A percentile compares a stretch with the other conserved stretches of the same genome.
phyloP scores from a whole-genome alignment of 2,888 invertebrate genomes.

The Falcaria lacertinaria region DNA sequence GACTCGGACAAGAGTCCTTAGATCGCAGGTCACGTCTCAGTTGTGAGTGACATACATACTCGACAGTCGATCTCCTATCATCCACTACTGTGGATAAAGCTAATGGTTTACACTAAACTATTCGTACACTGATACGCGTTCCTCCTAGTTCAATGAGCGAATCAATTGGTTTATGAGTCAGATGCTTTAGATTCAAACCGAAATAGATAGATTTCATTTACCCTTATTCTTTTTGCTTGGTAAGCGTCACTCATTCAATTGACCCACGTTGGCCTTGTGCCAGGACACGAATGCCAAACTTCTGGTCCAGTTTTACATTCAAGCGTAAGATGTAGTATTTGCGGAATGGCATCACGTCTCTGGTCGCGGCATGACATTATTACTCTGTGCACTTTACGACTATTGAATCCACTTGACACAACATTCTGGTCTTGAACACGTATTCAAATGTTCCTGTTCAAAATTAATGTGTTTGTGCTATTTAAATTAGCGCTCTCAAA shows the following conservation, averaged over 20 bases:
- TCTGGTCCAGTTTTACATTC: constrained; percentile 49
- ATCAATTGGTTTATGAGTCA: constrained; percentile 69
- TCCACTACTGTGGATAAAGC: constrained; percentile 37
- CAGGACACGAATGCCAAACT: constrained; percentile 61
- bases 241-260: constrained; percentile 76
- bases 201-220: constrained; percentile 71
- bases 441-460: constrained; percentile 4
- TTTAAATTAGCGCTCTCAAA: too few relatives aligned
- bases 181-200: constrained; percentile 63
- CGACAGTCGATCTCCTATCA: constrained; percentile 45
- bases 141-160: constrained; percentile 62
- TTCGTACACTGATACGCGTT: constrained; percentile 55
- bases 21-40: constrained; percentile 50
- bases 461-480: constrained; percentile 8
- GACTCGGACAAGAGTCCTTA: constrained; percentile 41
- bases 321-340: constrained; percentile 28
- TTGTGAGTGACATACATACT: constrained; percentile 57
- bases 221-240: constrained; percentile 55
- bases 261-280: constrained; percentile 63
- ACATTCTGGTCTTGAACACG: constrained; percentile 17
- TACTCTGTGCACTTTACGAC: constrained; percentile 19
- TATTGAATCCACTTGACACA: constrained; percentile 18
- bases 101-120: constrained; percentile 25
- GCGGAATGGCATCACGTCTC: constrained; percentile 44
- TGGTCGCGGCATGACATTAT: constrained; percentile 19